Base-by-base conservation (phyloP, 2,113 vertebrate species). In the Ptilonorhynchus violaceus region DNA sequence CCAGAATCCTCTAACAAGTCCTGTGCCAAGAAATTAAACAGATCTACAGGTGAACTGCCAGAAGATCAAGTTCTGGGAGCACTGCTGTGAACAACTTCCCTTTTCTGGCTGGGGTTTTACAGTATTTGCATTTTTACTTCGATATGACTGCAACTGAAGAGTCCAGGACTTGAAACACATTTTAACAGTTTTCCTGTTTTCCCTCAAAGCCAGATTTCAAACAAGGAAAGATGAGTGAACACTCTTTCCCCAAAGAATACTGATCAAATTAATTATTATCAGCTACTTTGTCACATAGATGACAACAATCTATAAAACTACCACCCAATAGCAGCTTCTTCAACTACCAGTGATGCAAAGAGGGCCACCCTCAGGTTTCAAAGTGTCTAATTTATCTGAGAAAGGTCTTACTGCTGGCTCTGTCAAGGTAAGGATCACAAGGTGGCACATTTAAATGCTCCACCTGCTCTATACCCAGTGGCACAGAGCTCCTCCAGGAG, bases 401-500 rank as follows among this genome's bases (percentile, higher is more conserved):
- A 59, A 88, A 44, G 12, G 27, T 15, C 13, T 62, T 9, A 0
- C 31, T 64, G 55, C 41, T 35, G 11, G 31, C 15, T 66, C 42
- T 63, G 21, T 14, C 39, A 31, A 85, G 69, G 31, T 20, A 41
- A 69, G n/a, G 64, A 41, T 37, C 13, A 46, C 24, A 25, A 6
- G 0, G 16, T 18, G 23, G 24, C 23, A 31, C 1, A 0, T 59
- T 22, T 44, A 44, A 80, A 28, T 27, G 37, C 41, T 77, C 31
- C 3, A 8, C 9, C n/a, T 50, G 50, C n/a, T 35, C 50, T 37
- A 2, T 31, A 31, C 4, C 25, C 8, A 3, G 17, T 0, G 2
- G 55, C 44, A 76, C n/a, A n/a, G 77, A 64, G 6, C 2, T 73
- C 41, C 67, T 56, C 19, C 56, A 72, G 73, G 58, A 44, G 4